These are phyloP conservation scores for Sylvilagus floridanus DNA, from an alignment of 2,797 vertebrate species.

Conservation along the genomic window DNA sequence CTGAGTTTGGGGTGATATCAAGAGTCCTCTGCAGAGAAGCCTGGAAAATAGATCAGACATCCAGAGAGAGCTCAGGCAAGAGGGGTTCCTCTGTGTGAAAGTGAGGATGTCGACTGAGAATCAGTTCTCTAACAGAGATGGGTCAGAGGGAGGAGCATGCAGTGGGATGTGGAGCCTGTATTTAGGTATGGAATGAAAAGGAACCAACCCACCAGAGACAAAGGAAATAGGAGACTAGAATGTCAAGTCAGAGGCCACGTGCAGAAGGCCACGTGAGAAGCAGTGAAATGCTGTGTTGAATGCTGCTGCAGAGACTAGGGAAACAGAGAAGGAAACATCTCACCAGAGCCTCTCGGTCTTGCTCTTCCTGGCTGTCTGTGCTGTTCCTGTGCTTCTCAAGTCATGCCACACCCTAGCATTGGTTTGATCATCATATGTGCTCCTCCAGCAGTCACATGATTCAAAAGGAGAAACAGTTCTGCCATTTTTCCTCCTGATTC, in stretches of 20 bases:
- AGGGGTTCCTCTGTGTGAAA: background rate
- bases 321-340: fast-evolving
- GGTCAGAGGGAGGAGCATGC: background rate
- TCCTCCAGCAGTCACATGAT: background rate
- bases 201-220: background rate
- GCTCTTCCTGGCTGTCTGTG: background rate
- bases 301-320: fast-evolving
- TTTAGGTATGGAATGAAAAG: background rate
- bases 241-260: fast-evolving
- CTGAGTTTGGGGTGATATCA: background rate
- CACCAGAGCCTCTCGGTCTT: fast-evolving
- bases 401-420: fast-evolving
- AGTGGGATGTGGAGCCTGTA: background rate
- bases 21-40: background rate
- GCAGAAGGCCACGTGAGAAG: background rate
- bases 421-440: fast-evolving
- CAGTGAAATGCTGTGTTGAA: background rate
- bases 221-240: background rate
- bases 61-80: background rate
- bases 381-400: fast-evolving
- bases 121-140: background rate
- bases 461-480: background rate
- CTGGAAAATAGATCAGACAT: fast-evolving
- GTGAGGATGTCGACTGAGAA: background rate
- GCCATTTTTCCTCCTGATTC: background rate